Evolutionary conservation across 2,113 vertebrate species (phyloP).

Genomic region (Sapayoa aenigma): DNA sequence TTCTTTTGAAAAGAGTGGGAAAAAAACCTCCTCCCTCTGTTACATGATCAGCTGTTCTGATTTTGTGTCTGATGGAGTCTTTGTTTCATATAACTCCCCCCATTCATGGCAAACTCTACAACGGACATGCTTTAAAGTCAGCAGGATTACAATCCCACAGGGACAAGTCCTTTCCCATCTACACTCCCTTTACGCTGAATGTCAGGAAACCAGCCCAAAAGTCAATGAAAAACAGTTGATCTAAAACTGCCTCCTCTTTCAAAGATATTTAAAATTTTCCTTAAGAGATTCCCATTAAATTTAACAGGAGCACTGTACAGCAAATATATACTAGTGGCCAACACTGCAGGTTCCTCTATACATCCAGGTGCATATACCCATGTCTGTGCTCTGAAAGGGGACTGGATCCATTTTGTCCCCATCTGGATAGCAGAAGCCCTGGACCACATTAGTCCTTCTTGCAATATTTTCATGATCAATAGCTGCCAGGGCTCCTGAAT

Average conservation of each 20-base stretch:
- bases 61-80: neutral
- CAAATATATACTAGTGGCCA: neutral
- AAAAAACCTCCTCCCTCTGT: neutral
- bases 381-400: rapidly evolving
- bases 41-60: neutral
- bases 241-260: neutral
- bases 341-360: neutral
- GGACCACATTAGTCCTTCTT: neutral
- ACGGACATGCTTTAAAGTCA: neutral
- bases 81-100: neutral
- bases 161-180: neutral
- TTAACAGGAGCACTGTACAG: neutral
- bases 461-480: neutral
- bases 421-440: neutral
- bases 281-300: neutral
- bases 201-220: neutral
- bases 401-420: neutral
- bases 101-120: neutral
- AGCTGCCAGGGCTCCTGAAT: neutral
- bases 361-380: rapidly evolving
- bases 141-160: neutral
- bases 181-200: neutral
- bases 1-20: neutral
- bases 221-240: neutral
- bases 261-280: neutral